Evolutionary conservation across 2,797 vertebrate genomes (phyloP).

Genomic region (Acanthornis magna): DNA sequence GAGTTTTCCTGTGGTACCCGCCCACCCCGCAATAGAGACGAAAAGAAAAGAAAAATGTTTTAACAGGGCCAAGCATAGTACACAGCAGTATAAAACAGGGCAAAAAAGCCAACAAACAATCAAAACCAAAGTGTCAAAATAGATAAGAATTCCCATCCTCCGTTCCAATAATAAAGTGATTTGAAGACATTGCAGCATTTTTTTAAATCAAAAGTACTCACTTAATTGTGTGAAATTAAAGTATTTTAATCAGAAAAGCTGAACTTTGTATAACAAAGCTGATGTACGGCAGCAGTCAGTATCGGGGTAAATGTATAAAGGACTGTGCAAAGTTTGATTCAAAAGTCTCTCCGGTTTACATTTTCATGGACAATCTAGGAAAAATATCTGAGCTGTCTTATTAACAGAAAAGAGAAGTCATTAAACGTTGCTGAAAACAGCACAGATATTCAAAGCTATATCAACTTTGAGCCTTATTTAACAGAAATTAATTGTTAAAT

Average conservation of each 20-base stretch:
- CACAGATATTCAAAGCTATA: background rate
- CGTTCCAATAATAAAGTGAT: background rate
- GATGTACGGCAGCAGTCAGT: background rate
- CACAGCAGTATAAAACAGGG: background rate
- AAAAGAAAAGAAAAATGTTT: background rate
- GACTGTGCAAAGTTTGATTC: background rate
- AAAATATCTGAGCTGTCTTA: background rate
- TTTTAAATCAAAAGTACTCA: background rate
- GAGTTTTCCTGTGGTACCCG: background rate
- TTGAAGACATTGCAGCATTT: background rate
- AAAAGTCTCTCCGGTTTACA: background rate
- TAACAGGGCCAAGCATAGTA: background rate
- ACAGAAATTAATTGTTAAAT: background rate
- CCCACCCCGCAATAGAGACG: fast-evolving
- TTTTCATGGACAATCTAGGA: background rate
- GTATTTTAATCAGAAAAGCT: background rate
- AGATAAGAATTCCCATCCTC: background rate
- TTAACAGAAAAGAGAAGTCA: background rate
- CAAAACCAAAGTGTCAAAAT: background rate
- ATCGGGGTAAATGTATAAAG: background rate
- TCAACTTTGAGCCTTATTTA: background rate
- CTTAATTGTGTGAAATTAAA: background rate
- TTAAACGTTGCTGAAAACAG: background rate
- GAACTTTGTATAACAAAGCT: background rate
- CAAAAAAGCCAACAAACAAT: background rate